Evolutionary conservation across 1,140 invertebrate species (phyloP), one percentile per base, ranked within the genome.

Genomic region (Cryptotermes secundus): DNA sequence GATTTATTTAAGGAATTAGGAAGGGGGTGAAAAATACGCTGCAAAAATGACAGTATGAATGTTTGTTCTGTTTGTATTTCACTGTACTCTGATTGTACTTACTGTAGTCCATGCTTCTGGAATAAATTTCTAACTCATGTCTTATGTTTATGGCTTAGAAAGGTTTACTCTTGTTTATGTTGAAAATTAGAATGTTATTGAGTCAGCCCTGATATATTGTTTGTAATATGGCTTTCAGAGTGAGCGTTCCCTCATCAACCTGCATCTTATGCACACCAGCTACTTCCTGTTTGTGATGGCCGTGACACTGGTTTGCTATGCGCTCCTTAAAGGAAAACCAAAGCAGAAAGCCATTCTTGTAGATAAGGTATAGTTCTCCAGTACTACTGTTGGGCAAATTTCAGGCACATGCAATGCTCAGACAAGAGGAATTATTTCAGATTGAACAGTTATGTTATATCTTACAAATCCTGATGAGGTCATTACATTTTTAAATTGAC

Each of bases 281-380:
- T 86, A 86, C 49, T 86, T 86, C 59, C 83, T 86, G 4, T 83
- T 86, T 83, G 85, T 86, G 31, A 86, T 86, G 85, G 85, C 85
- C 34, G 79, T 84, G 81, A 86, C 85, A 34, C 36, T 86, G 24
- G 82, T 86, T 9, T 86, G 83, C 81, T 86, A 86, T 38, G 85
- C 85, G 6, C 72, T 86, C 34, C 85, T 86, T 36, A 83, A 84
- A 59, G 84, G 84, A 42, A 83, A 83, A 24, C 53, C 53, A 22
- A 83, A 83, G 53, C 83, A 65, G 24, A 83, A 83, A 31, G 31
- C 34, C 19, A 35, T 83, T 42, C 34, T 49, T 72, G 49, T 83
- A 59, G 83, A 83, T 10, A 83, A 83, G 83, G 83, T 83, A 82
- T 31, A n/a, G n/a, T 19, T 49, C 3, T 19, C 3, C 14, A 19